Evolutionary conservation across 2,797 vertebrate species (phyloP).

Genomic region (Thripadectes ignobilis): DNA sequence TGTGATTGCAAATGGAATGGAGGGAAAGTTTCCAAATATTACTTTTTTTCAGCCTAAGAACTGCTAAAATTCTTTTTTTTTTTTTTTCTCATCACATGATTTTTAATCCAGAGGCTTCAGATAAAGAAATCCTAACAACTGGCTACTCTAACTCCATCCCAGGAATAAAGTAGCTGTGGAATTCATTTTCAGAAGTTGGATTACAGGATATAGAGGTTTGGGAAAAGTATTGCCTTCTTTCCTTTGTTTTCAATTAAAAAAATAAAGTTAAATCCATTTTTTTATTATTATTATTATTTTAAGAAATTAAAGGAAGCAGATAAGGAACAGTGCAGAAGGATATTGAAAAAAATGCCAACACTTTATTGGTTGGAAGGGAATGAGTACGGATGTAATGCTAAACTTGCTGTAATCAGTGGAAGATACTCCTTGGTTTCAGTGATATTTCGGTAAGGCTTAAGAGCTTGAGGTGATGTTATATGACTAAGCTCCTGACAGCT

Average conservation of each 20-base stretch:
- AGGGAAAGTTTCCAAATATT: background rate
- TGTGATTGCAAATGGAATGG: background rate
- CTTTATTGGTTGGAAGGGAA: background rate
- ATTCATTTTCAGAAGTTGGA: background rate
- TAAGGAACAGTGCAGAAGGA: background rate
- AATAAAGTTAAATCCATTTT: background rate
- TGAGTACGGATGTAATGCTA: background rate
- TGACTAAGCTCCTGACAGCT: background rate
- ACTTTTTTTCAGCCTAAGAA: background rate
- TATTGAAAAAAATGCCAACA: background rate
- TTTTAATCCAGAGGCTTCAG: background rate
- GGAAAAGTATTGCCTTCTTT: background rate
- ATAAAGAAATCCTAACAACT: background rate
- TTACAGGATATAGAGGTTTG: background rate
- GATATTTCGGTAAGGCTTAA: background rate
- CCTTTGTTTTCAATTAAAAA: background rate
- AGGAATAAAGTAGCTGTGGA: background rate
- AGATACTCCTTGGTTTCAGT: background rate
- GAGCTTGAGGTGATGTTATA: background rate
- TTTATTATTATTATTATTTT: background rate
- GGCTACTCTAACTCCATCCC: background rate
- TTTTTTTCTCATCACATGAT: background rate
- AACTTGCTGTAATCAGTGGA: background rate
- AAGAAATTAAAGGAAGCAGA: background rate
- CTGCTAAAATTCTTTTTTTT: background rate